A percentile compares a stretch with the other conserved stretches of the same genome.
phyloP scores from a whole-genome alignment of 1,140 invertebrate genomes.

The Pseudomyrmex pallidus region DNA sequence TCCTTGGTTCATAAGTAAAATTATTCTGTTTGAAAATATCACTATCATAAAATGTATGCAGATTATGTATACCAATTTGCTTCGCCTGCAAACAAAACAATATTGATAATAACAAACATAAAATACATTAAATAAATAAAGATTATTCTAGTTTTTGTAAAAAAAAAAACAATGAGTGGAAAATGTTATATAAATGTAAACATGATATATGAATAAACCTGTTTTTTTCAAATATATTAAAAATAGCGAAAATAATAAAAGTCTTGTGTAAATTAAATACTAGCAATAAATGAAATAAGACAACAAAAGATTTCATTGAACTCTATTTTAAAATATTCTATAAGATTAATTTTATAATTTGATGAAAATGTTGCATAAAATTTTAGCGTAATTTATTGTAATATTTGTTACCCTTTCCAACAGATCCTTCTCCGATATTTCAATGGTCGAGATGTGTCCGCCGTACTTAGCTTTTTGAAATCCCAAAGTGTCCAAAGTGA shows the following conservation, averaged over 20 bases:
- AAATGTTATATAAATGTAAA: neutral
- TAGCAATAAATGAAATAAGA: conserved; percentile 51
- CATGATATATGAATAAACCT: neutral
- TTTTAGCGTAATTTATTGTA: conserved; percentile 1
- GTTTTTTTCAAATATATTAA: neutral
- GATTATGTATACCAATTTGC: conserved; percentile 95
- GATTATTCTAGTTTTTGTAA: neutral
- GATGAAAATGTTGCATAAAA: neutral
- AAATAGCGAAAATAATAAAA: neutral
- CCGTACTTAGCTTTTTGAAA: conserved; percentile 94
- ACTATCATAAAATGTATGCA: conserved; percentile 97
- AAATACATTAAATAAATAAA: no score
- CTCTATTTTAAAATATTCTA: conserved; percentile 21
- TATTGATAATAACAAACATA: neutral
- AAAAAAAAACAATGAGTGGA: neutral
- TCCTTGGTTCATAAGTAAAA: conserved; percentile 93
- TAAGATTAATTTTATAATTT: neutral
- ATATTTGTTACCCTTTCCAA: conserved; percentile 90
- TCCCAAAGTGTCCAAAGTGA: conserved; percentile 95
- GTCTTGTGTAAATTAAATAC: conserved; percentile 17
- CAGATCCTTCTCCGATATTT: conserved; percentile 96
- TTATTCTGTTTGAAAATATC: conserved; percentile 96
- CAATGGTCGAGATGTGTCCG: conserved; percentile 90
- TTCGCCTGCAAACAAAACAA: conserved; percentile 89
- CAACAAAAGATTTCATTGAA: conserved; percentile 42